Conservation (phyloP, 2,888 invertebrate species). For the Scelioninae gen. 1 region DNA sequence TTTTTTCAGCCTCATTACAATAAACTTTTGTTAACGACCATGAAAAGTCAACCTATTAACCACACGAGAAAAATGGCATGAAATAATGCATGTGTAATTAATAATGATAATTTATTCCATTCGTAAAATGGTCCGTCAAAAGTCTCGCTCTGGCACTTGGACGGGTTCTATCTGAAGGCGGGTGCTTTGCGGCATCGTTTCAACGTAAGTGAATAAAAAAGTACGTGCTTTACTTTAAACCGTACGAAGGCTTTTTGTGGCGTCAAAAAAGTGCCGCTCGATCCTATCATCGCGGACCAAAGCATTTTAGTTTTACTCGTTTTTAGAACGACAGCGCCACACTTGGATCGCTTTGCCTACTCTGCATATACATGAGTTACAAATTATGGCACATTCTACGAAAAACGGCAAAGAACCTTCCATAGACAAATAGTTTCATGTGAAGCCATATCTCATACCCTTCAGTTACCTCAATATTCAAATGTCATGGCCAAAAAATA, state of each 20-base stretch:
- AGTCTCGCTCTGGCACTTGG: constrained; percentile 28
- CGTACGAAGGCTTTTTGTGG: constrained; percentile 47
- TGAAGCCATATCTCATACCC: too few relatives aligned
- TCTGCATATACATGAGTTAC: constrained; percentile 44
- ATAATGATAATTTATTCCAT: constrained; percentile 43
- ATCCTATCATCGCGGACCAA: constrained; percentile 45
- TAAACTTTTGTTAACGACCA: not conserved
- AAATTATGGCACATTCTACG: constrained; percentile 25
- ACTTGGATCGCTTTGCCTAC: constrained; percentile 21
- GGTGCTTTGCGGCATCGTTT: constrained; percentile 39
- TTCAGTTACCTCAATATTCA: too few relatives aligned
- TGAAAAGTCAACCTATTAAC: not conserved
- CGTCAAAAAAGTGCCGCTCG: constrained; percentile 54
- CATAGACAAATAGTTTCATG: not conserved
- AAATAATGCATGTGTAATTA: constrained; percentile 6
- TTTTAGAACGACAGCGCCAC: constrained; percentile 33
- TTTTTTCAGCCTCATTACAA: not conserved
- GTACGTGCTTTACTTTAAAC: constrained; percentile 51
- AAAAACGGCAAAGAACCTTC: constrained; percentile 3
- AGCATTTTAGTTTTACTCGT: constrained; percentile 24
- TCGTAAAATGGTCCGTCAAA: constrained; percentile 37
- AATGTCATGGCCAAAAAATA: too few relatives aligned
- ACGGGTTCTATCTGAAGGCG: constrained; percentile 42
- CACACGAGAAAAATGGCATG: not conserved
- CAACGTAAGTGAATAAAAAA: constrained; percentile 57